phyloP scores from a whole-genome alignment of 64 coral and sea anemone species.

The Platygyra sinensis region DNA sequence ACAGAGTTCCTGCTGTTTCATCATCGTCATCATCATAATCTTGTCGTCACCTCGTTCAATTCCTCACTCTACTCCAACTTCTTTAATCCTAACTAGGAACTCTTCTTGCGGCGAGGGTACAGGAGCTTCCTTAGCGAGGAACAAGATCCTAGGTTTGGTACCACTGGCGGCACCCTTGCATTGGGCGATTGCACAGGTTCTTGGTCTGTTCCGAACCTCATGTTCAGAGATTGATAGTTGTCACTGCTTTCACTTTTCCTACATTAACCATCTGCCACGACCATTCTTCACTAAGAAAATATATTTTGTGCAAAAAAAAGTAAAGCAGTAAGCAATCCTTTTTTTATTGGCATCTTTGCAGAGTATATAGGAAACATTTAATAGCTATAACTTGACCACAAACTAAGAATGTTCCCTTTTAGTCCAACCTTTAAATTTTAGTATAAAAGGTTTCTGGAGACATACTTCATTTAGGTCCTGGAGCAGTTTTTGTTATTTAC shows the following conservation, averaged over 20 bases:
- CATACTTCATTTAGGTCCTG: too few relatives aligned
- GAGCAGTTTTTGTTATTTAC: too few relatives aligned
- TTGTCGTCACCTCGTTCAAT: slow-evolving; percentile 22
- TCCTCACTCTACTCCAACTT: slow-evolving; percentile 60
- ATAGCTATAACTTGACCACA: too few relatives aligned
- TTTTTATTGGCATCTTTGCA: too few relatives aligned
- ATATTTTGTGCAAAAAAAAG: background rate
- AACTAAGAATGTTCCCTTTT: too few relatives aligned
- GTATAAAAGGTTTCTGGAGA: too few relatives aligned
- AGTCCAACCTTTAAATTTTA: too few relatives aligned
- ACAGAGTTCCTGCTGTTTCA: slow-evolving; percentile 73
- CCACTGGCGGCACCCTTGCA: slow-evolving; percentile 70
- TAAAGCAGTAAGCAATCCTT: too few relatives aligned
- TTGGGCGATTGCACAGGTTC: slow-evolving; percentile 77
- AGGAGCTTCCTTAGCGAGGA: background rate
- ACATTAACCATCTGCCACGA: slow-evolving; percentile 30
- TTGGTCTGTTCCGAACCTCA: slow-evolving; percentile 40
- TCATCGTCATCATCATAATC: slow-evolving; percentile 71
- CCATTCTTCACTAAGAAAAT: slow-evolving; percentile 84
- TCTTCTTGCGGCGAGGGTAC: slow-evolving; percentile 14
- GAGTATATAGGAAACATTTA: too few relatives aligned
- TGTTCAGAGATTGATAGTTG: slow-evolving; percentile 70
- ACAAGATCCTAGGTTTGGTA: slow-evolving; percentile 50
- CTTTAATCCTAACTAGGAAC: slow-evolving; percentile 38
- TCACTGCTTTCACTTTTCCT: slow-evolving; percentile 92